Evolutionary conservation across 2,113 vertebrate species (phyloP).

Genomic region (Pomatostomus ruficeps): DNA sequence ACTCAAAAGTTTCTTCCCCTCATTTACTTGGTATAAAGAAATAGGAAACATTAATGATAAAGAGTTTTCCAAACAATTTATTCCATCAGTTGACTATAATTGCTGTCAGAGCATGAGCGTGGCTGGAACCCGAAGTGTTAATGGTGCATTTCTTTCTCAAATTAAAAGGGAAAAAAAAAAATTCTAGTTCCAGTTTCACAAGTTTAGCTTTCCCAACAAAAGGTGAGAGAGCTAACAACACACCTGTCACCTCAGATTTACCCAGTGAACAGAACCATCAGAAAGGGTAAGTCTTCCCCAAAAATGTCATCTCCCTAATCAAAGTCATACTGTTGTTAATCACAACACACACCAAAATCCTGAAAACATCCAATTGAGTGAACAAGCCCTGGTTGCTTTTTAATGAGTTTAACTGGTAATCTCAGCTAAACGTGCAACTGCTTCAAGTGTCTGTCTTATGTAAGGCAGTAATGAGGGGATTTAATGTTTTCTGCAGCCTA

Average conservation of each 20-base stretch:
- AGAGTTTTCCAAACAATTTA: conserved; percentile 51
- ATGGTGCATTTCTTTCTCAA: conserved; percentile 14
- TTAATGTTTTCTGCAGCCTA: conserved; percentile 49
- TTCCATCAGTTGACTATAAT: conserved; percentile 26
- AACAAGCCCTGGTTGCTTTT: conserved; percentile 41
- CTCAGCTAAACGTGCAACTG: conserved; percentile 63
- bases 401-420: conserved; percentile 69
- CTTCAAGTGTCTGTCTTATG: conserved; percentile 50
- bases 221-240: background rate
- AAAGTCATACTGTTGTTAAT: conserved; percentile 33
- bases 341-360: background rate
- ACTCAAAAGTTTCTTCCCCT: background rate
- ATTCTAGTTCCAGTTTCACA: conserved; percentile 20
- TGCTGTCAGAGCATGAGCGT: background rate
- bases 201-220: conserved; percentile 21
- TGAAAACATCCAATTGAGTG: conserved; percentile 26
- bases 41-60: background rate
- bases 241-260: background rate
- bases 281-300: conserved; percentile 30
- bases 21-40: background rate
- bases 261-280: background rate
- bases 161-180: background rate
- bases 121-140: conserved; percentile 17
- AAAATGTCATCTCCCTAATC: conserved; percentile 27
- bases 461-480: conserved; percentile 64